Conservation (phyloP, 2,797 vertebrate genomes). For the Dromococcyx pavoninus region DNA sequence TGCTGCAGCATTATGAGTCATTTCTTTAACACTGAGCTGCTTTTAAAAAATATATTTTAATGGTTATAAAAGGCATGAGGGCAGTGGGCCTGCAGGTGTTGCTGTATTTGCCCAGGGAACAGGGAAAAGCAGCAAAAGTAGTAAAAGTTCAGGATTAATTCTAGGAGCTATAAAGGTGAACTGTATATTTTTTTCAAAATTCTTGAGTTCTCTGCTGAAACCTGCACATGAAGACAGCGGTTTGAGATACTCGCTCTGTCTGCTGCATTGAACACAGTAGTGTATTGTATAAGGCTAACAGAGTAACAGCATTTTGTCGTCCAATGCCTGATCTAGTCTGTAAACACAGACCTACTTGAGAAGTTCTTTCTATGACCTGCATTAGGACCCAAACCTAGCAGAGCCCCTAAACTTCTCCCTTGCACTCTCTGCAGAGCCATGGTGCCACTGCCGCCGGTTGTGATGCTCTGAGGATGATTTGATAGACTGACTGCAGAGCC, state of each 20-base stretch:
- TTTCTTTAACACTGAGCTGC: not conserved
- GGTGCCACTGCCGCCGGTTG: not conserved
- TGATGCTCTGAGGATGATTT: rapidly evolving
- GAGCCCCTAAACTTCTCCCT: not conserved
- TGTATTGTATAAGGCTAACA: not conserved
- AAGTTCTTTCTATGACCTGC: not conserved
- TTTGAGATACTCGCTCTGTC: not conserved
- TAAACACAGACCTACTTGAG: not conserved
- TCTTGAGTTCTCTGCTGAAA: not conserved
- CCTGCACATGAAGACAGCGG: not conserved
- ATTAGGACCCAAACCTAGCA: not conserved
- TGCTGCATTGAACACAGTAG: not conserved
- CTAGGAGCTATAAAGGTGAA: not conserved
- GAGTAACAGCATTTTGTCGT: not conserved
- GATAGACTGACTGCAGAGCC: not conserved
- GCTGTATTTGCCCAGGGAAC: not conserved
- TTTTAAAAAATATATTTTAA: not conserved
- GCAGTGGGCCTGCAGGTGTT: not conserved
- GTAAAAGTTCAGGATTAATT: not conserved
- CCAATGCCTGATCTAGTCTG: not conserved
- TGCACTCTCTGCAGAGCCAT: not conserved
- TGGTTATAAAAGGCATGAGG: not conserved
- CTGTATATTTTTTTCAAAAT: not conserved
- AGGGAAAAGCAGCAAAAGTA: not conserved
- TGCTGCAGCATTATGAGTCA: constrained; percentile 49